Base-by-base conservation (phyloP, 2,113 vertebrate genomes). In the Nicator chloris region DNA sequence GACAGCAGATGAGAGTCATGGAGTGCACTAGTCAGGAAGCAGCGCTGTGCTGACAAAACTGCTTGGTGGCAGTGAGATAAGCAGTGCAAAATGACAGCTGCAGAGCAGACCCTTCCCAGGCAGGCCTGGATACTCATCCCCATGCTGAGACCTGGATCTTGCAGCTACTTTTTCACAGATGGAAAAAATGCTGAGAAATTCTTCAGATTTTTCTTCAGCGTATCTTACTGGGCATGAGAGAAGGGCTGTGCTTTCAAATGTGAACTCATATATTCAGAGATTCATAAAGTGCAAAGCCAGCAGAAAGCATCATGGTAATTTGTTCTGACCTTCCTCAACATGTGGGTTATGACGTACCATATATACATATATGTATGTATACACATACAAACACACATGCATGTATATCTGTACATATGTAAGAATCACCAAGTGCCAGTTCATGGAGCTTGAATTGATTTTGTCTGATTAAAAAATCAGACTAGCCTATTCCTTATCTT, bases 361-460 rank as follows among this genome's bases (percentile, higher is more conserved):
- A 26, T 19, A 11, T 8, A 44, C 11, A 6, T 17, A 31, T 14
- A 15, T 23, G 11, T 19, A 9, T 35, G 13, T 30, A 11, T 8
- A 65, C 4, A 40, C 4, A 39, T 2, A n/a, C 2, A 17, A 2
- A 15, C 3, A n/a, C 3, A 9, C 3, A 22, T 3, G 4, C 3
- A 37, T 4, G 15, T 7, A 45, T 42, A 7, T 20, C 7, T 7
- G 11, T 9, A 31, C 2, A 23, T 27, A 13, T 40, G 7, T 73
- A 49, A 73, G n/a, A 91, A 57, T 63, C 28, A 26, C 6, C 23
- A 54, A 66, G 13, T 8, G 17, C 7, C n/a, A 31, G 11, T 51
- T 84, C 39, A 54, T 37, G 56, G 33, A 90, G 17, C n/a, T 39
- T 85, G 22, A 76, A 65, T 82, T 75, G 51, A 10, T 47, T 81